Evolutionary conservation across 2,888 invertebrate species (phyloP).

Genomic region (Marasmarcha lunaedactyla): DNA sequence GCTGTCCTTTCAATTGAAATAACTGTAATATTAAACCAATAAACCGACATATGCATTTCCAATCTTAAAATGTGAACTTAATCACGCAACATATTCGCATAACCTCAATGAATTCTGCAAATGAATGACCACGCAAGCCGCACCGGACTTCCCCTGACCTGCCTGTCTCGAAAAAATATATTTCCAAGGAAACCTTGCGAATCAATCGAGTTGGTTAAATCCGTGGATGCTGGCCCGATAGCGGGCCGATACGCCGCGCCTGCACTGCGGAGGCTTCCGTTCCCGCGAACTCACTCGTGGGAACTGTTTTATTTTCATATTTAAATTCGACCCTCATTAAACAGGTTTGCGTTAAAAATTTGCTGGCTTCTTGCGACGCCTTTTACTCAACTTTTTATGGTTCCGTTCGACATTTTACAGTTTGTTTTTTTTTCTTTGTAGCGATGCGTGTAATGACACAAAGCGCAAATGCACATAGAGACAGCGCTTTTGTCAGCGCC

Average conservation of each 20-base stretch:
- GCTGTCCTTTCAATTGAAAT: too few relatives aligned
- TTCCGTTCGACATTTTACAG: conserved; percentile 67
- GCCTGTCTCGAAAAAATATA: too few relatives aligned
- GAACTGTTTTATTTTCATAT: conserved; percentile 68
- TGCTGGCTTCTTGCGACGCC: conserved; percentile 70
- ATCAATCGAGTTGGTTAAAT: background rate
- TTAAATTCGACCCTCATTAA: conserved; percentile 71
- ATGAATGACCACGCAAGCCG: too few relatives aligned
- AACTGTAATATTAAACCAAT: too few relatives aligned
- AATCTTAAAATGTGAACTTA: too few relatives aligned
- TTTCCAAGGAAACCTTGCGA: too few relatives aligned
- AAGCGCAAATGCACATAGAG: background rate
- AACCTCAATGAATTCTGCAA: too few relatives aligned
- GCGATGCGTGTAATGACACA: conserved; percentile 16
- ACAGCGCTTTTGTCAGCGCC: too few relatives aligned
- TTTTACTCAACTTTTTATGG: conserved; percentile 69
- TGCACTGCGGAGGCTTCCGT: conserved; percentile 58
- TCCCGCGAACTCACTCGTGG: conserved; percentile 68
- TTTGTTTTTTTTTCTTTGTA: conserved; percentile 43
- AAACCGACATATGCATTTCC: too few relatives aligned
- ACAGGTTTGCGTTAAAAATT: conserved; percentile 67
- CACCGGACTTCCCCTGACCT: too few relatives aligned
- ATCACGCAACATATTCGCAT: too few relatives aligned
- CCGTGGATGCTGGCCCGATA: background rate
- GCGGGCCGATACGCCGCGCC: conserved; percentile 27